Evolutionary conservation across 2,888 invertebrate species (phyloP).

Genomic region (Rotaria magnacalcarata): DNA sequence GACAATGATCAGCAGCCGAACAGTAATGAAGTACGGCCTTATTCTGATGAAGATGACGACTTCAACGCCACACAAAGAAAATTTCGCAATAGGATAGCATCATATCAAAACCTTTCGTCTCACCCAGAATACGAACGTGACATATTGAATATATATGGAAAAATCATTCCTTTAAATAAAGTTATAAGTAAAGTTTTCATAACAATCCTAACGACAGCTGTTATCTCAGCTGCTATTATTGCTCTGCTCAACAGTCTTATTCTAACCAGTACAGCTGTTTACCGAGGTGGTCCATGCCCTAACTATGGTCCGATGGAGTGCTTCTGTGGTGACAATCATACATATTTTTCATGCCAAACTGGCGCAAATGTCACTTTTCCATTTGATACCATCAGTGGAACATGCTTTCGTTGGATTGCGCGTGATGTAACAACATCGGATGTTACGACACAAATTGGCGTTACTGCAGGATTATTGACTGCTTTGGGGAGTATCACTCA

Average conservation of each 20-base stretch:
- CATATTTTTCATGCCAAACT: not conserved
- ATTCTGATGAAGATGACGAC: no score
- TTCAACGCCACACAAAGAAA: no score
- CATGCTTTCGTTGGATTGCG: not conserved
- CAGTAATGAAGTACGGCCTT: no score
- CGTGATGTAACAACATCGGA: not conserved
- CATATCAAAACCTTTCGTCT: no score
- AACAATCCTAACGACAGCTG: not conserved
- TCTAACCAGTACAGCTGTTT: not conserved
- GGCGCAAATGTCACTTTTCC: not conserved
- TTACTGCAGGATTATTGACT: not conserved
- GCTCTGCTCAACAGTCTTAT: not conserved
- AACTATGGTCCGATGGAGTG: not conserved
- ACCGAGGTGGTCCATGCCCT: not conserved
- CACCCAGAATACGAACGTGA: not conserved
- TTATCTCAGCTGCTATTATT: not conserved
- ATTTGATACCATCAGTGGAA: not conserved
- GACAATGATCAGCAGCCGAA: no score
- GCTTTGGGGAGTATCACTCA: not conserved
- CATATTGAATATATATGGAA: not conserved
- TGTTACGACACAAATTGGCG: not conserved
- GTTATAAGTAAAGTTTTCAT: not conserved
- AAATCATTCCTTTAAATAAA: not conserved
- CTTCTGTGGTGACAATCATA: not conserved
- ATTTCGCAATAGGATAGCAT: no score